Base-by-base conservation (phyloP, 1,140 invertebrate species). In the Lordiphosa clarofinis region DNA sequence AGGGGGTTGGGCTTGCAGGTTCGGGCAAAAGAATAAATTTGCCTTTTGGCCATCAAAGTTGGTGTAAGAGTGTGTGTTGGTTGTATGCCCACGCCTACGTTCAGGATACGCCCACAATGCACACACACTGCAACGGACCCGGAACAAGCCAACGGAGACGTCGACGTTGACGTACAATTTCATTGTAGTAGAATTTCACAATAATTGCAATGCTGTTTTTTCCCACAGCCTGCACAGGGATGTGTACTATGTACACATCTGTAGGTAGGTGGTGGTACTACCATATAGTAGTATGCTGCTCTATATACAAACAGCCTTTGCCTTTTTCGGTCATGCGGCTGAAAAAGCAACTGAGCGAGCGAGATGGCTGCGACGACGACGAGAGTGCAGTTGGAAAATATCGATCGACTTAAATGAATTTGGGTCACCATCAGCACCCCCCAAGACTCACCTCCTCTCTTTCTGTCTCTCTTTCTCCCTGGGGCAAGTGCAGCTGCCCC, bases 401-500 rank as follows among this genome's bases (percentile, higher is more conserved):
- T 82, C 78, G 78, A 82, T 82, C 69, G 78, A 82, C 71, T 86
- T 78, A 84, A 82, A 84, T 84, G 78, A 78, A 84, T 82, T 82
- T 82, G 60, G 78, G 78, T 82, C 78, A 84, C 56, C 39, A 38
- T 43, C 31, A 48, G 48, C 38, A 35, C 38, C 53, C 9, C 19
- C 31, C 13, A 46, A 28, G 31, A 11, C 10, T 49, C 43, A 39
- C 56, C 33, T 3, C 31, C 52, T 33, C 11, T 35, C 15, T 19
- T 21, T 33, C 12, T 9, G 31, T 7, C 24, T 28, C 40, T 5
- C 4, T 28, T 24, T 46, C 33, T 19, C 50, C 71, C 71, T 15
- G 13, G 21, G 52, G 65, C 52, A 50, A 63, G 37, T 71, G 67
- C 59, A 71, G 31, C 31, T 44, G n/a, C 37, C 35, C 43, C n/a